Conservation (phyloP, 1,140 invertebrate genomes). For the Bombus turneri region DNA sequence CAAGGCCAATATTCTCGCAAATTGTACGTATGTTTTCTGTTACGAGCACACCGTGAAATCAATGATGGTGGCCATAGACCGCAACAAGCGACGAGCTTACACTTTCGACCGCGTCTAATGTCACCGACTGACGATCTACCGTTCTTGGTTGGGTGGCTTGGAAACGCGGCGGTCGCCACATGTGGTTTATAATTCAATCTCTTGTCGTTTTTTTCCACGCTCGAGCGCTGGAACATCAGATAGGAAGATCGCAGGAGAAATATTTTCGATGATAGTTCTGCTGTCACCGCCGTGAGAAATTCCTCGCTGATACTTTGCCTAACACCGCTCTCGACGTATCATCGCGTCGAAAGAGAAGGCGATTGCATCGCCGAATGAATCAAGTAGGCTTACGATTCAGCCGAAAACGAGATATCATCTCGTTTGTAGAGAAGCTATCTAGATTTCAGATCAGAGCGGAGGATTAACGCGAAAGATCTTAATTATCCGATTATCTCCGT, state of each 20-base stretch:
- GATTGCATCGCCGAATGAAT: neutral
- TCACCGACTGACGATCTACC: constrained; percentile 23
- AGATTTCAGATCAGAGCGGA: neutral
- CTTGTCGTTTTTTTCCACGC: neutral
- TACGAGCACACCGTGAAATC: neutral
- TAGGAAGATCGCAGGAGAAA: constrained; percentile 22
- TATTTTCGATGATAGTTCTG: neutral
- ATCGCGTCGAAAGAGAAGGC: neutral
- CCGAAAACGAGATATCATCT: constrained; percentile 9
- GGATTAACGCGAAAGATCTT: constrained; percentile 5
- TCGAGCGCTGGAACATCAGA: neutral
- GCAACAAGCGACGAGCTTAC: neutral
- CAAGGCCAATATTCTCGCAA: neutral
- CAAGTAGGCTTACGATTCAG: neutral
- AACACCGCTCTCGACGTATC: neutral
- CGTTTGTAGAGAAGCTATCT: no score
- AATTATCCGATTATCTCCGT: neutral
- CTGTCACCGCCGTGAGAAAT: constrained; percentile 53
- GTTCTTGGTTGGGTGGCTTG: neutral
- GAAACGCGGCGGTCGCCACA: constrained; percentile 4
- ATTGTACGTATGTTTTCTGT: neutral
- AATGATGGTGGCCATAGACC: neutral
- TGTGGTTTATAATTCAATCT: constrained; percentile 37
- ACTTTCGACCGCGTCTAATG: constrained; percentile 21
- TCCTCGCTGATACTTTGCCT: neutral